phyloP scores from a whole-genome alignment of 1,140 invertebrate genomes.

The Drosophila ficusphila region DNA sequence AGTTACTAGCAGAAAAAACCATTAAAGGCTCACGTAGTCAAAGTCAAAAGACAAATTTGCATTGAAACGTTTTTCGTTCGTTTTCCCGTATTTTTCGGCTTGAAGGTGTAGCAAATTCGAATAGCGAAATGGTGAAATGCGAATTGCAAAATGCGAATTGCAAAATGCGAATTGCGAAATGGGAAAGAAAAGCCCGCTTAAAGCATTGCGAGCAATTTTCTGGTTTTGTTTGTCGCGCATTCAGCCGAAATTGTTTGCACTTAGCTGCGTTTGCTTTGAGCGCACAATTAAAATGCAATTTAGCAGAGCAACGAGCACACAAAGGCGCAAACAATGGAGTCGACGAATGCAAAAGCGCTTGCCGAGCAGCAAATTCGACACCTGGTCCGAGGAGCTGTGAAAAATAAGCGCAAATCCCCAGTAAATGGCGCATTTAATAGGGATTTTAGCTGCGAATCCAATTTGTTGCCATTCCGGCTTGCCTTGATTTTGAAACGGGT shows the following conservation, averaged over 20 bases:
- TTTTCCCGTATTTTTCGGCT: constrained; percentile 5
- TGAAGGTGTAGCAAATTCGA: constrained; percentile 24
- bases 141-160: no score
- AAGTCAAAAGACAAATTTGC: constrained; percentile 81
- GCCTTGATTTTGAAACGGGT: not conserved
- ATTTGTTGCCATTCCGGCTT: constrained; percentile 12
- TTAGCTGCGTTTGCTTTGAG: constrained; percentile 63
- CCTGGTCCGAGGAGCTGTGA: constrained; percentile 2
- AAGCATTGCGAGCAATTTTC: constrained; percentile 51
- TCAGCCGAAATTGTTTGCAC: constrained; percentile 72
- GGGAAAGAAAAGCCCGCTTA: constrained; percentile 31
- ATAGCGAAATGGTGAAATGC: no score
- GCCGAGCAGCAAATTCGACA: constrained; percentile 35
- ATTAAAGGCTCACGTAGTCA: constrained; percentile 78
- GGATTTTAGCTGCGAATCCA: constrained; percentile 3
- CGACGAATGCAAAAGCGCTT: constrained; percentile 20
- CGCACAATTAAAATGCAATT: constrained; percentile 78
- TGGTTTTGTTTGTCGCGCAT: constrained; percentile 66
- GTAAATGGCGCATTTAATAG: constrained; percentile 31
- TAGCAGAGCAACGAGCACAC: constrained; percentile 44
- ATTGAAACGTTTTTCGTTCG: constrained; percentile 39
- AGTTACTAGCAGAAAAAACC: constrained; percentile 68
- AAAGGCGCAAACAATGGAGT: constrained; percentile 40
- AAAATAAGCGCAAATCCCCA: constrained; percentile 5
- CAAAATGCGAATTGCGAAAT: constrained; percentile 13